Percentiles rank a stretch among this genome's conserved stretches.
phyloP scores from a whole-genome alignment of 53 echinoderm and acorn worm genomes.

The Zoroaster sp. region DNA sequence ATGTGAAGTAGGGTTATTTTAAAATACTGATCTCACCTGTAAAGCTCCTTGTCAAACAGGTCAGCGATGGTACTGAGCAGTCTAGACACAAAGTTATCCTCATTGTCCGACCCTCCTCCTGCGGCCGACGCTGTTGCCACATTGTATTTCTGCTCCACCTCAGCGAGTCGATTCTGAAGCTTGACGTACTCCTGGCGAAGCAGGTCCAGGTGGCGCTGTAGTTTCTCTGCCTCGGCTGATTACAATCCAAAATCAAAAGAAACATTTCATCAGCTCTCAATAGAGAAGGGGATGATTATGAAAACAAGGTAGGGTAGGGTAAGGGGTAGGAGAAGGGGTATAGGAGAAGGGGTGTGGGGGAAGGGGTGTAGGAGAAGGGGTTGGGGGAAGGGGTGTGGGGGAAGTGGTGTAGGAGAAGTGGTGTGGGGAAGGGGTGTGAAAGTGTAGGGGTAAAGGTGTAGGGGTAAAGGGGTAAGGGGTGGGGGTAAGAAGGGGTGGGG shows the following conservation, averaged over 20 bases:
- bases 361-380: no score
- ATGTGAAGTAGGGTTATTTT: no score
- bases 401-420: no score
- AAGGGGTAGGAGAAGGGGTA: no score
- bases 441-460: no score
- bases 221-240: slow-evolving; percentile 80
- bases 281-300: neutral
- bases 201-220: slow-evolving; percentile 90
- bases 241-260: neutral
- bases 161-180: slow-evolving; percentile 78
- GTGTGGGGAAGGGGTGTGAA: no score
- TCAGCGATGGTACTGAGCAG: slow-evolving; percentile 88
- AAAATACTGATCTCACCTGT: slow-evolving; percentile 86
- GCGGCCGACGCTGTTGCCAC: slow-evolving; percentile 79
- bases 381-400: no score
- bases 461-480: no score
- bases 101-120: slow-evolving; percentile 48
- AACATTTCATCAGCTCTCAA: neutral
- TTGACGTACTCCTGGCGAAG: slow-evolving; percentile 98
- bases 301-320: no score
- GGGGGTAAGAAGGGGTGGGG: no score
- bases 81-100: slow-evolving; percentile 89
- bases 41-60: slow-evolving; percentile 93
- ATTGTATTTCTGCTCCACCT: slow-evolving; percentile 95
- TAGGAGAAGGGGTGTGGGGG: no score